A percentile compares a stretch with the other conserved stretches of the same genome.
These are phyloP conservation scores for Maniola hyperantus DNA, from an alignment of 2,888 invertebrate species.

Conservation along the genomic window DNA sequence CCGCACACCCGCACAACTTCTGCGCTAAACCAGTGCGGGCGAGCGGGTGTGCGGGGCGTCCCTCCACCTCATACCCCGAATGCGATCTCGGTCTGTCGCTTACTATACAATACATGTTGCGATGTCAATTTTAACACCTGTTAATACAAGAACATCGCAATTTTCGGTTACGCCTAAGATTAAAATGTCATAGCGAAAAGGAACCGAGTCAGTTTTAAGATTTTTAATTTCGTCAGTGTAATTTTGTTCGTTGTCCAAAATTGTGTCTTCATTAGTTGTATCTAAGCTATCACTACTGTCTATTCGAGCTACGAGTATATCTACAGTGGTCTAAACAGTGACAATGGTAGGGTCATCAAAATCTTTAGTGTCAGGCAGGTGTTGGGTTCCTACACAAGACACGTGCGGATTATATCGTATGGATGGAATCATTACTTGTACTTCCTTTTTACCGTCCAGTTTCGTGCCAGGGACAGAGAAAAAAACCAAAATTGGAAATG, in stretches of 20 bases:
- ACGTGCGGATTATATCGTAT: slow-evolving; percentile 75
- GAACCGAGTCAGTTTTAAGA: not conserved
- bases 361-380: slow-evolving; percentile 57
- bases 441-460: slow-evolving; percentile 75
- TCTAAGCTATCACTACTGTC: slow-evolving; percentile 52
- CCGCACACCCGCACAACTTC: too few relatives aligned
- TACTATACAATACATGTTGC: too few relatives aligned
- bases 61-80: too few relatives aligned
- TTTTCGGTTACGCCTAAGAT: not conserved
- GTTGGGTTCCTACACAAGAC: slow-evolving; percentile 77
- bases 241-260: slow-evolving; percentile 38
- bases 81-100: too few relatives aligned
- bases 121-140: too few relatives aligned
- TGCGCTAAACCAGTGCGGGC: too few relatives aligned
- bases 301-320: slow-evolving; percentile 46
- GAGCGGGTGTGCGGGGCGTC: too few relatives aligned
- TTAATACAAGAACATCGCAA: too few relatives aligned
- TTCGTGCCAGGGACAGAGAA: slow-evolving; percentile 73
- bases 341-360: slow-evolving; percentile 48
- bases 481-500: slow-evolving; percentile 67
- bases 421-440: slow-evolving; percentile 80
- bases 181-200: not conserved
- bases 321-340: slow-evolving; percentile 67
- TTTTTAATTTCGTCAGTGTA: slow-evolving; percentile 25
- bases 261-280: slow-evolving; percentile 52